phyloP scores from a whole-genome alignment of 1,140 invertebrate genomes.

The Heliconius eleuchia region DNA sequence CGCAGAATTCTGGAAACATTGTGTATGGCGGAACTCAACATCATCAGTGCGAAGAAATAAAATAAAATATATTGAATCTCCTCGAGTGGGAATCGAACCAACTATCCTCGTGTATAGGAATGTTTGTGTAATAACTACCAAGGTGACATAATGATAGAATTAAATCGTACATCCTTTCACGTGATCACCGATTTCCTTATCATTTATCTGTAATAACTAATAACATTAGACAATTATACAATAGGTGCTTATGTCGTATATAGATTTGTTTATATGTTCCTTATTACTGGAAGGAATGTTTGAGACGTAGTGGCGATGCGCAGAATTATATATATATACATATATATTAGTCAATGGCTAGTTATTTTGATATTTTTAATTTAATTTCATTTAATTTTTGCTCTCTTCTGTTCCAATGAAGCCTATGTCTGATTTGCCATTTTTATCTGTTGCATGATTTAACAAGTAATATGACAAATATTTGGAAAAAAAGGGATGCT shows the following conservation, averaged over 20 bases:
- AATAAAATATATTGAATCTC: no score
- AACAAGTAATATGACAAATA: no score
- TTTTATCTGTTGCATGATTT: no score
- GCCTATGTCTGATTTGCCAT: no score
- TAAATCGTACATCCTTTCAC: constrained; percentile 1
- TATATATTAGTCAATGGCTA: neutral
- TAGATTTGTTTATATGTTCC: constrained; percentile 25
- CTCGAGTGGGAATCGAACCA: no score
- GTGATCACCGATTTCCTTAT: constrained; percentile 28
- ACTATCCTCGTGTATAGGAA: neutral
- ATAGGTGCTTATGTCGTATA: constrained; percentile 34
- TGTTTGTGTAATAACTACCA: neutral
- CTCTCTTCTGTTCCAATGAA: no score
- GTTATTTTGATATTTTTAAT: no score
- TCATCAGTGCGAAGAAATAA: no score
- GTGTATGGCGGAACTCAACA: no score
- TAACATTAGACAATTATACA: constrained; percentile 37
- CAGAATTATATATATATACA: neutral
- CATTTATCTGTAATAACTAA: constrained; percentile 32
- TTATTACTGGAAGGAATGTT: constrained; percentile 20
- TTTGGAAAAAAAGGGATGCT: no score
- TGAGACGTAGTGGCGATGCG: neutral
- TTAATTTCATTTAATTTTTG: no score
- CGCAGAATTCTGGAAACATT: no score
- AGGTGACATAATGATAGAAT: constrained; percentile 7